Evolutionary conservation across 2,113 vertebrate species (phyloP).

Genomic region (Halichoeres trimaculatus): DNA sequence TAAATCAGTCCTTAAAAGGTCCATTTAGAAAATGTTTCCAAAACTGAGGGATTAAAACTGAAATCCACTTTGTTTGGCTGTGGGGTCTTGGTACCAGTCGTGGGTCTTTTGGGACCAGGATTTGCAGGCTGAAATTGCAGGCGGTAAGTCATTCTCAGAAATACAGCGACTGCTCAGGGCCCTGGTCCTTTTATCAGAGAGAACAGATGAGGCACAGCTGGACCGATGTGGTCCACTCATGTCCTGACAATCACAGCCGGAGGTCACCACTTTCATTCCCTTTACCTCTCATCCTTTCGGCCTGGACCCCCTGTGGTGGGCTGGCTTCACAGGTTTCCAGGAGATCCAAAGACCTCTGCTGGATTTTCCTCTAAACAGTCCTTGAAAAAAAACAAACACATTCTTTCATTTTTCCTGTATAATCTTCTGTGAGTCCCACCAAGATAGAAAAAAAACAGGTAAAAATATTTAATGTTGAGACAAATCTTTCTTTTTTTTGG

Average conservation of each 20-base stretch:
- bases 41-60: constrained; percentile 75
- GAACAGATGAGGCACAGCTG: constrained; percentile 12
- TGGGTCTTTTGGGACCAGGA: constrained; percentile 50
- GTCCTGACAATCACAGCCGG: too few species aligned
- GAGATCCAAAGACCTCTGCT: background rate
- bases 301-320: background rate
- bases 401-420: too few species aligned
- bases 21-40: constrained; percentile 69
- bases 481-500: too few species aligned
- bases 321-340: constrained; percentile 10
- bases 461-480: too few species aligned
- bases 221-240: constrained; percentile 40
- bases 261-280: constrained; percentile 51
- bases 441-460: too few species aligned
- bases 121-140: constrained; percentile 75
- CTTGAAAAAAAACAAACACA: too few species aligned
- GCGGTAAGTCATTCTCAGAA: constrained; percentile 51
- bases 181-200: background rate
- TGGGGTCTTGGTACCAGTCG: constrained; percentile 57
- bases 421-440: too few species aligned
- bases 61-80: constrained; percentile 81
- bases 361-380: too few species aligned
- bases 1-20: constrained; percentile 80
- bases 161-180: constrained; percentile 41
- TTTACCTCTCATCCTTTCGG: constrained; percentile 8